These are phyloP conservation scores for Henricia sp. DNA, from an alignment of 53 echinoderm and acorn worm genomes.

Conservation along the genomic window DNA sequence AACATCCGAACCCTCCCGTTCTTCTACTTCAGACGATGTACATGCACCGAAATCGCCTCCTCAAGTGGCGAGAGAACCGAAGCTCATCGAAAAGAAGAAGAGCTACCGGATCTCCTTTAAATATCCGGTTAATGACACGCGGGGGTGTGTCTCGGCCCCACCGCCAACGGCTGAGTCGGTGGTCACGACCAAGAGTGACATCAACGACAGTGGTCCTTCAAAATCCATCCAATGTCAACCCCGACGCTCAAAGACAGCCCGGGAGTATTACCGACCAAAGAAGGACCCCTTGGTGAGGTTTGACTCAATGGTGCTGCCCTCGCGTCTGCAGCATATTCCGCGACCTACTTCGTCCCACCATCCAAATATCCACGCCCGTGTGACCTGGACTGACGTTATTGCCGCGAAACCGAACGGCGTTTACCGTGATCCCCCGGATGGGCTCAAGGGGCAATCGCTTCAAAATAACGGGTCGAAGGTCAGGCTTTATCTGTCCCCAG, in stretches of 20 bases:
- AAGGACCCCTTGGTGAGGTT: constrained; percentile 34
- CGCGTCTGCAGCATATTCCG: background rate
- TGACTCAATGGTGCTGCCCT: constrained; percentile 12
- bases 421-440: constrained; percentile 33
- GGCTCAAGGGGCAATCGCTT: background rate
- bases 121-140: background rate
- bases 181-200: background rate
- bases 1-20: background rate
- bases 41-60: background rate
- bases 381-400: constrained; percentile 42
- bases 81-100: background rate
- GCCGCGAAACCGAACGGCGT: constrained; percentile 33
- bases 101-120: constrained; percentile 38
- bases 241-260: constrained; percentile 34
- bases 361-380: background rate
- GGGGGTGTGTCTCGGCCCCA: constrained; percentile 21
- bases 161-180: constrained; percentile 33
- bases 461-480: background rate
- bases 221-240: background rate
- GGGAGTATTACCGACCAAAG: constrained; percentile 43
- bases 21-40: background rate
- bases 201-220: background rate
- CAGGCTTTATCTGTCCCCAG: constrained; percentile 41
- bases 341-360: background rate
- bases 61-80: background rate